Conservation (phyloP, 1,140 invertebrate species). For the Oryctes rhinoceros region DNA sequence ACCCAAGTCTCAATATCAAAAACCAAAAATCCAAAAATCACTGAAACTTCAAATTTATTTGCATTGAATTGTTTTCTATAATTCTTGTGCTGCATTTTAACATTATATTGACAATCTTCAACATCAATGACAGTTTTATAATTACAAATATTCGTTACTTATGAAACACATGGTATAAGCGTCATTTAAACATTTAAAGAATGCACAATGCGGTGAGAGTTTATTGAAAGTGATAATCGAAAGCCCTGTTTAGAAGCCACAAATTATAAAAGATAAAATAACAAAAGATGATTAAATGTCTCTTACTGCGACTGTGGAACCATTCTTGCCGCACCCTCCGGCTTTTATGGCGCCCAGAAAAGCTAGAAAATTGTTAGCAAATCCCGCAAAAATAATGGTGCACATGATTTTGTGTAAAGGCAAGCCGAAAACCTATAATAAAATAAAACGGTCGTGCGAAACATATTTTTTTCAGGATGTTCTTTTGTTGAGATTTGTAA, state of each 20-base stretch:
- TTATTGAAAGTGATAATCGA: background rate
- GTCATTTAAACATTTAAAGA: background rate
- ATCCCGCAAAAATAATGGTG: slow-evolving; percentile 70
- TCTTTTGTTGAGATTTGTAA: background rate
- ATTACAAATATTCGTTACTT: background rate
- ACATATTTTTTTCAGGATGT: background rate
- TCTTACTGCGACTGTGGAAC: slow-evolving; percentile 91
- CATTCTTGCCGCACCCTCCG: slow-evolving; percentile 91
- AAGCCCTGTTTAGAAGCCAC: background rate
- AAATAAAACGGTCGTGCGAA: slow-evolving; percentile 22
- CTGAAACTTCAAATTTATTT: too few species aligned
- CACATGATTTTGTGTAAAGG: slow-evolving; percentile 60
- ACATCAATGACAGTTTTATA: too few species aligned
- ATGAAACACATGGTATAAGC: background rate
- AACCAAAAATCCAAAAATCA: too few species aligned
- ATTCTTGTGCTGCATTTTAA: too few species aligned
- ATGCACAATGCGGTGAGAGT: background rate
- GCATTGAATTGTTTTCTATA: too few species aligned
- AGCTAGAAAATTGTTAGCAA: slow-evolving; percentile 70
- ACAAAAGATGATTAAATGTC: slow-evolving; percentile 26
- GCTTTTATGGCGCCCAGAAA: slow-evolving; percentile 75
- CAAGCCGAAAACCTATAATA: slow-evolving; percentile 54
- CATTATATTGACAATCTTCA: too few species aligned
- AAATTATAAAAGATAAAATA: background rate
- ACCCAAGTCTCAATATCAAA: too few species aligned